Evolutionary conservation across 2,113 vertebrate species (phyloP).

Genomic region (Aleadryas rufinucha): DNA sequence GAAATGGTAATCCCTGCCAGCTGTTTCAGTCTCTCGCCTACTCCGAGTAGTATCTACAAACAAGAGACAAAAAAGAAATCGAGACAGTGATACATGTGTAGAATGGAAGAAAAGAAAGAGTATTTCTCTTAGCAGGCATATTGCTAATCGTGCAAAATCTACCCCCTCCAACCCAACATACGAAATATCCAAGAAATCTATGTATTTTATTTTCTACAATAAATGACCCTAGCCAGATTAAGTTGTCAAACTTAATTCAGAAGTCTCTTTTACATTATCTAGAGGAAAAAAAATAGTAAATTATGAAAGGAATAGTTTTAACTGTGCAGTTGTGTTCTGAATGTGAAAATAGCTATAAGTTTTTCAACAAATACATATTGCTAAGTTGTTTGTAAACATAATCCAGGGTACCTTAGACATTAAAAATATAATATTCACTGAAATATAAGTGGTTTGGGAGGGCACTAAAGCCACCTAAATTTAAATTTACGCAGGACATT

Average conservation of each 20-base stretch:
- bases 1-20: conserved; percentile 94
- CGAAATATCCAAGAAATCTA: not conserved
- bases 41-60: conserved; percentile 88
- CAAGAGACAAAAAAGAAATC: not conserved
- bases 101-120: not conserved
- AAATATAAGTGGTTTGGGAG: not conserved
- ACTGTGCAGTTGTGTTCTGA: not conserved
- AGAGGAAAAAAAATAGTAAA: not conserved
- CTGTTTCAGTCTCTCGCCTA: conserved; percentile 84
- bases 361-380: not conserved
- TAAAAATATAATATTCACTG: not conserved
- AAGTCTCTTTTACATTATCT: not conserved
- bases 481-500: not conserved
- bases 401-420: not conserved
- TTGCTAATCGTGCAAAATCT: not conserved
- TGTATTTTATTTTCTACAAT: not conserved
- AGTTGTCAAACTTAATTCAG: not conserved
- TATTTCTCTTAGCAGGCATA: not conserved
- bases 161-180: not conserved
- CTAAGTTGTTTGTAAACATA: not conserved
- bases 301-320: not conserved
- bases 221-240: not conserved
- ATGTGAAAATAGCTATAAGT: not conserved
- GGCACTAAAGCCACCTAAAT: not conserved
- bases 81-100: not conserved